Percentiles rank a stretch among this genome's conserved stretches.
phyloP scores from a whole-genome alignment of 2,113 vertebrate species.

The Synodontis membranacea region DNA sequence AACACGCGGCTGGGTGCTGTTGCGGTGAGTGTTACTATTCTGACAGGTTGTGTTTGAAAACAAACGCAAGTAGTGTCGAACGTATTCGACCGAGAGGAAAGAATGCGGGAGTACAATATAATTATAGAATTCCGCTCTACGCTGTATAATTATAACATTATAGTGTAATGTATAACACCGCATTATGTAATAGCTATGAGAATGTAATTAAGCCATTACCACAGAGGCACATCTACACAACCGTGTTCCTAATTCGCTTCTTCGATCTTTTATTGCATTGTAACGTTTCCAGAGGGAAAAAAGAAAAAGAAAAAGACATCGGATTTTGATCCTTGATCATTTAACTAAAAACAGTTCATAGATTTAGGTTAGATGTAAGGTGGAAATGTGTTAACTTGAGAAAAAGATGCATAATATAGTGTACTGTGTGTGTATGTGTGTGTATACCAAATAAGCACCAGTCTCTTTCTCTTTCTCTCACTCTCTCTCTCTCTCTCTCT shows the following conservation, averaged over 20 bases:
- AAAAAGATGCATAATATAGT: neutral
- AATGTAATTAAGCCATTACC: slow-evolving; percentile 16
- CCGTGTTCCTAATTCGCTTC: neutral
- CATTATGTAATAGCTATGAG: neutral
- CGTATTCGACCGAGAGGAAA: neutral
- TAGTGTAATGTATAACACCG: slow-evolving; percentile 1
- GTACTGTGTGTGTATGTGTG: neutral
- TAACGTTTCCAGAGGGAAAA: neutral
- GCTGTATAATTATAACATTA: slow-evolving; percentile 28
- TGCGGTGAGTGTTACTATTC: neutral
- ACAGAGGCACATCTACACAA: neutral
- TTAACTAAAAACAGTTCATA: neutral
- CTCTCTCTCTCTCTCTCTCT: too few relatives aligned
- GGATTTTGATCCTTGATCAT: neutral
- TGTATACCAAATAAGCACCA: slow-evolving; percentile 3
- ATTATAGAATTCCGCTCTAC: slow-evolving; percentile 1
- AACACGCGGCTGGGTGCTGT: neutral
- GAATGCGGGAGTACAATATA: neutral
- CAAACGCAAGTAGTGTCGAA: neutral
- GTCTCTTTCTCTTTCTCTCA: too few relatives aligned
- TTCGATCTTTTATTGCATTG: neutral
- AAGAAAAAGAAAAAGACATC: neutral
- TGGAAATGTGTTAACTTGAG: neutral
- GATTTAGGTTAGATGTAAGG: neutral
- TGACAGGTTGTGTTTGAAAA: slow-evolving; percentile 8